Base-by-base conservation (phyloP, 30 jellyfish, hydroid and myxozoan species). In the Hydra vulgaris region DNA sequence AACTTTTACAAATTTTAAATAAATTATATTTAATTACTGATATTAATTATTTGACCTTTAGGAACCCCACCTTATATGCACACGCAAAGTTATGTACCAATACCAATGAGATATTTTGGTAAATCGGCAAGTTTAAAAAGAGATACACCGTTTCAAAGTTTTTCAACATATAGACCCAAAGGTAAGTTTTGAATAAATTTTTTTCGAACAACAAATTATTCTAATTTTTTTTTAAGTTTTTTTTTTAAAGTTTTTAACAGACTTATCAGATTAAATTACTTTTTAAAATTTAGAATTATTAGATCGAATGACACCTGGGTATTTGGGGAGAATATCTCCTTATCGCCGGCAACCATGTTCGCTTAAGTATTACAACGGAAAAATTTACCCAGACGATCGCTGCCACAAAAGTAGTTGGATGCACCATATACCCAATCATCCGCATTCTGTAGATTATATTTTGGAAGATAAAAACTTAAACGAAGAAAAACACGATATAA, bases 261-360 rank as follows among this genome's bases (percentile, higher is more conserved):
- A 5, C 12, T 40, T 40, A 3, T 40, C 61, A 40, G 5, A 12
- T 40, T 5, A 5, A 40, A 3, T 12, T 40, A 3, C 12, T 40
- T 40, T 12, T 40, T 40, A 40, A 40, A 40, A 40, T 3, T 3
- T 40, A 40, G 61, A 40, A 40, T 12, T 40, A 12, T 40, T 40
- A 40, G 61, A 40, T 40, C 61, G 61, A 40, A 40, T 40, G 61
- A 40, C 61, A 40, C 61, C 61, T 40, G 61, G 61, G 61, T 40
- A 40, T 40, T 40, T 40, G 12, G 61, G 61, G 12, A 40, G 83
- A 75, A 25, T 23, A n/a, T 75, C 83, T 22, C 83, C 83, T 5
- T 75, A 75, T 70, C 83, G n/a, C 19, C 66, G 40, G n/a, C 83
- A 67, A 75, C 71, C 83, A 75, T 21, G 27, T 70, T 21, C 40